These are phyloP conservation scores for Drosophila paulistorum DNA, from an alignment of 1,140 invertebrate species.

Conservation along the genomic window DNA sequence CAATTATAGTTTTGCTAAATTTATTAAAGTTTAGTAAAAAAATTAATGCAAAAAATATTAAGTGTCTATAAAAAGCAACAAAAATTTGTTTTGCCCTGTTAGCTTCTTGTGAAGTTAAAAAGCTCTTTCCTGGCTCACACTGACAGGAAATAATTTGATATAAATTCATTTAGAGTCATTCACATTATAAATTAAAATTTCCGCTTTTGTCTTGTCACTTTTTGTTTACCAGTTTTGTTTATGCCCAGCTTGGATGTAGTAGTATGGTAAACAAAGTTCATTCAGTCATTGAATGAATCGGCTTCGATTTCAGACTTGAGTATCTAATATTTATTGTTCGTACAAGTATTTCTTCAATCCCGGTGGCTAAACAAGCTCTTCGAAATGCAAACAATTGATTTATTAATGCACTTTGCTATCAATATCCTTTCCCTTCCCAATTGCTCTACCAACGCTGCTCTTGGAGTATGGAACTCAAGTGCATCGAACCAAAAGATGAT, in stretches of 20 bases:
- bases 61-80: too few species aligned
- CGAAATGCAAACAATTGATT: slow-evolving; percentile 55
- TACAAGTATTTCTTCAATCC: slow-evolving; percentile 33
- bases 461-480: slow-evolving; percentile 23
- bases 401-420: slow-evolving; percentile 56
- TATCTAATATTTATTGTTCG: slow-evolving; percentile 20
- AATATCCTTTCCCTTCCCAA: slow-evolving; percentile 23
- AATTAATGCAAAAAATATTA: too few species aligned
- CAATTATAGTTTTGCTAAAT: too few species aligned
- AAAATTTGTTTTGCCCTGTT: too few species aligned
- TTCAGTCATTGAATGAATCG: slow-evolving; percentile 27
- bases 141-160: background rate
- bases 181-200: background rate
- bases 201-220: slow-evolving; percentile 2
- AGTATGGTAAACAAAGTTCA: slow-evolving; percentile 25
- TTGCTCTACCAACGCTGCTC: background rate
- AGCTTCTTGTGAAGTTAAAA: background rate
- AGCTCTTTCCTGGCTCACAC: background rate
- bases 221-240: background rate
- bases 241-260: slow-evolving; percentile 22
- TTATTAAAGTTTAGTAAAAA: too few species aligned
- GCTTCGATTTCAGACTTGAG: slow-evolving; percentile 43
- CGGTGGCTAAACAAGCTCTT: slow-evolving; percentile 33
- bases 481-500: slow-evolving; percentile 55
- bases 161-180: background rate